Evolutionary conservation across 2,888 invertebrate genomes (phyloP).

Genomic region (Neoitamus cyanurus): DNA sequence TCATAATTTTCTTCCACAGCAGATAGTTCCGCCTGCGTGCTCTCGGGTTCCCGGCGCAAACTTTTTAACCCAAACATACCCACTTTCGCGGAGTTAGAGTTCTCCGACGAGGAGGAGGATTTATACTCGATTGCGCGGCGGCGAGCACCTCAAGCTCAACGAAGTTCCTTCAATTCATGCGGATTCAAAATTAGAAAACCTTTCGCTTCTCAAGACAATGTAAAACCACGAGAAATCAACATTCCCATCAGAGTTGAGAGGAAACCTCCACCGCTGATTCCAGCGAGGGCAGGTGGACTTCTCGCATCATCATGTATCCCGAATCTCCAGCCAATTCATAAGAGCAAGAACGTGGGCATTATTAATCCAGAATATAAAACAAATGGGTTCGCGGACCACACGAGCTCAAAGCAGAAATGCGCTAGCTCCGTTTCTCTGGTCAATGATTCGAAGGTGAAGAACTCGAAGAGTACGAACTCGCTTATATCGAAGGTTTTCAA

Average conservation of each 20-base stretch:
- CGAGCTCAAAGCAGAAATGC: not conserved
- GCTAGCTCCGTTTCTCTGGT: not conserved
- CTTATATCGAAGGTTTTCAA: slow-evolving; percentile 69
- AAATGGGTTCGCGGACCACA: not conserved
- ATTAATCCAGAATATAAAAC: not conserved
- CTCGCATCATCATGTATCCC: slow-evolving; percentile 55
- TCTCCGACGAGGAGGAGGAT: not conserved
- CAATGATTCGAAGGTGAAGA: not conserved
- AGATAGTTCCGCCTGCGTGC: not conserved
- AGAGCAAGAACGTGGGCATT: slow-evolving; percentile 39
- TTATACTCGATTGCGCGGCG: not conserved
- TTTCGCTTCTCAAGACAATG: not conserved
- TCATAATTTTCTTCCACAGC: not conserved
- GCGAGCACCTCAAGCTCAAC: not conserved
- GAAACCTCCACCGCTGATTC: slow-evolving; percentile 56
- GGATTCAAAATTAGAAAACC: not conserved
- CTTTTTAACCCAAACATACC: not conserved
- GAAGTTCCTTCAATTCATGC: not conserved
- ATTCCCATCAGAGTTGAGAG: slow-evolving; percentile 56
- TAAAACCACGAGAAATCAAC: slow-evolving; percentile 47
- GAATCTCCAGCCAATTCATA: slow-evolving; percentile 52
- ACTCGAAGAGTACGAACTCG: slow-evolving; percentile 50
- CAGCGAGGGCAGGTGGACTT: slow-evolving; percentile 56
- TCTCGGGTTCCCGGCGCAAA: not conserved
- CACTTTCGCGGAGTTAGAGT: not conserved